Evolutionary conservation across 2,888 invertebrate species (phyloP).

Genomic region (Polia nebulosa): DNA sequence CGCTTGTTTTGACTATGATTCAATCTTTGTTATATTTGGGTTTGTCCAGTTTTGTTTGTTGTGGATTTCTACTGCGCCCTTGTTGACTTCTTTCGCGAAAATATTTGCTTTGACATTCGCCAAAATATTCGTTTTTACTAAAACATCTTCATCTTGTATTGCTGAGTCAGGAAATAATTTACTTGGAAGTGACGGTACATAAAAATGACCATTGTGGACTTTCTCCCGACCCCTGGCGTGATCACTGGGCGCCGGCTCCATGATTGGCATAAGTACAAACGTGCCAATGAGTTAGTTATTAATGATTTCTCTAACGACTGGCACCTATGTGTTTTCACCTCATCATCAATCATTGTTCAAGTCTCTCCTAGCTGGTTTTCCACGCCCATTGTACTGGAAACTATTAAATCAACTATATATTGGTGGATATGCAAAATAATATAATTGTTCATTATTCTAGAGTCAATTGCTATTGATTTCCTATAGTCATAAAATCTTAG

Average conservation of each 20-base stretch:
- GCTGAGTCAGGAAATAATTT: conserved; percentile 65
- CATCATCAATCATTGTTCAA: conserved; percentile 71
- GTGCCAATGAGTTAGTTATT: conserved; percentile 72
- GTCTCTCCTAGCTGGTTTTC: conserved; percentile 52
- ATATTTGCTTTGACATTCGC: conserved; percentile 37
- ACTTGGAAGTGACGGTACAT: conserved; percentile 58
- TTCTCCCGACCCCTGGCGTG: conserved; percentile 74
- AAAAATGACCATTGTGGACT: conserved; percentile 66
- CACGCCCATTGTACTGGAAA: conserved; percentile 44
- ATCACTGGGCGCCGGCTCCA: conserved; percentile 59
- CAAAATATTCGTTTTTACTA: conserved; percentile 48
- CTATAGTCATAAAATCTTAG: conserved; percentile 31
- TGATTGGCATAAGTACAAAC: conserved; percentile 75
- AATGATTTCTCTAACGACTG: conserved; percentile 75
- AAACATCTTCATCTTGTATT: conserved; percentile 33
- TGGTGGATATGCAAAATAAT: conserved; percentile 36
- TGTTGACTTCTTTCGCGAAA: conserved; percentile 31
- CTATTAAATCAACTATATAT: conserved; percentile 20
- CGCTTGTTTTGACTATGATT: conserved; percentile 38
- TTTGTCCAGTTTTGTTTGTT: conserved; percentile 33
- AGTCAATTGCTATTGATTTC: conserved; percentile 20
- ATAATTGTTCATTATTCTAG: conserved; percentile 22
- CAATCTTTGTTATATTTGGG: conserved; percentile 30
- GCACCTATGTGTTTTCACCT: conserved; percentile 64
- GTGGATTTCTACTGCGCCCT: conserved; percentile 29